Base-by-base conservation (phyloP, 1,140 invertebrate species). In the Proctacanthus coquilletti region DNA sequence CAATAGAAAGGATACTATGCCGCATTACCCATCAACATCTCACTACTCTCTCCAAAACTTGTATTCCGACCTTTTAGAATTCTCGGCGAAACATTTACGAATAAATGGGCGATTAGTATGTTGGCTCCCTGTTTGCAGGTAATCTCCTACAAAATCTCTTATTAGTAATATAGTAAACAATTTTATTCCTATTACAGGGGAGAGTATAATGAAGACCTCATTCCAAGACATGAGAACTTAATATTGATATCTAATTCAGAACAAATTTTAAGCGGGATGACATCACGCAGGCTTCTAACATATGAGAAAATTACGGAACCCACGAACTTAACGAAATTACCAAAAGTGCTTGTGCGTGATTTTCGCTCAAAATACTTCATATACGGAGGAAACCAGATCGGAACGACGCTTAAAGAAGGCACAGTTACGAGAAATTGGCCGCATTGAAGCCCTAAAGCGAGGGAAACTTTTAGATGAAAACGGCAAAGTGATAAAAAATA, bases 121-220 rank as follows among this genome's bases (percentile, higher is more conserved):
- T 64, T 96, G 91, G 91, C 74, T 92, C 51, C 93, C 93, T 34
- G 66, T 92, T 36, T 80, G 80, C 42, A 74, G 79, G 80, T 82
- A 62, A 53, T 40, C 30, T 42, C 36, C 30, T 36, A 8, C 33
- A 39, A 34, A 32, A 38, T 8, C 17, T 23, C 21, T 45, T 45
- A 43, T n/a, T 9, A 39, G 9, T 40, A 38, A 40, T 23, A 18
- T 21, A 9, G 2, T 41, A 36, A 23, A 9, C 19, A 44, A 36
- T 32, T 40, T 38, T 44, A 18, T 42, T 39, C 53, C n/a, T 56
- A 44, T 63, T 63, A 30, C 48, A 85, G 82, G 42, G 70, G 74
- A 35, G 74, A 83, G 45, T 94, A 92, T 59, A 59, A 65, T 3
- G 74, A 79, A 38, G 62, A 74, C 3, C 70, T 77, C 25, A 57